Base-by-base conservation (phyloP, 2,797 vertebrate genomes). In the Eutrigla gurnardus region DNA sequence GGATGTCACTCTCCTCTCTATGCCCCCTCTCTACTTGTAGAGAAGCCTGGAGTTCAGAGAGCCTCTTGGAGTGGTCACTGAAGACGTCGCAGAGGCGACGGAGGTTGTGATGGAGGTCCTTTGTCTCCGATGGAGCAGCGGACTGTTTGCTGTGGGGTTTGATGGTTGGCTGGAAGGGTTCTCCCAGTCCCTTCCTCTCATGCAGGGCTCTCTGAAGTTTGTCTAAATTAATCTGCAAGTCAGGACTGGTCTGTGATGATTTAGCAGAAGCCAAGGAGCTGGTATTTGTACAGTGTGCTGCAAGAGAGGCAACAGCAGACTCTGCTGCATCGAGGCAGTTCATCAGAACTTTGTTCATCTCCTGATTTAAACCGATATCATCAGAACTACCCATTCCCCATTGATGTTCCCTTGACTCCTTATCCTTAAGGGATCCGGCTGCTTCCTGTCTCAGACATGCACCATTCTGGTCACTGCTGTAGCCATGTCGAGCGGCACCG, bases 261-360 rank as follows among this genome's bases (percentile, higher is more conserved):
- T 69, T 74, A 25, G 35, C 71, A 50, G 74, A 79, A 50, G 69
- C 49, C 6, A n/a, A 42, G 5, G 77, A 62, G 64, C 70, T 54
- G 13, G 40, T 60, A n/a, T 84, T 83, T 64, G 81, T 81, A 58
- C 86, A 92, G 74, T 89, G 83, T 14, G 80, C 88, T 25, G 88
- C 71, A 50, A 95, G 78, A 58, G 93, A 93, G 33, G 92, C 76
- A 5, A 95, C 59, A 0, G 89, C 86, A 13, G 87, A 88, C 78
- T 94, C 91, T 32, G 90, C 83, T 67, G 94, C 92, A 75, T 46
- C 81, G 1, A 95, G 83, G 63, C 93, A 95, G 61, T 92, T 91
- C 12, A 72, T 73, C 3, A 95, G 70, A 77, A 87, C 71, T 13
- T 75, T 73, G 18, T 57, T 81, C 52, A 81, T 65, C 60, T 88